Evolutionary conservation across 2,797 vertebrate genomes (phyloP).

Genomic region (Hippocampus kuda): DNA sequence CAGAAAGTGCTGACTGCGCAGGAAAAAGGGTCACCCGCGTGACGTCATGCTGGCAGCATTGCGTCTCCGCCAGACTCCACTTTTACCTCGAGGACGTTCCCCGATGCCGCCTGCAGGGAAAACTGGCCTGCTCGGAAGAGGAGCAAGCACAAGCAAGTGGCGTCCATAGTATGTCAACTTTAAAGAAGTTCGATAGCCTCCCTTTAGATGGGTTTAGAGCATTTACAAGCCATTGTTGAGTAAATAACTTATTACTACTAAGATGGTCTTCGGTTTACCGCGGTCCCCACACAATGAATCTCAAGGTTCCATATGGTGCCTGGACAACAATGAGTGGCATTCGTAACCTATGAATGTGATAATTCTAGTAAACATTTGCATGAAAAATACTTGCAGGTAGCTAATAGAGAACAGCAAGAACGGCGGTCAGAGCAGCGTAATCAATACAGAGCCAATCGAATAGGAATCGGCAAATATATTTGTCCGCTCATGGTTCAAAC

Average conservation of each 20-base stretch:
- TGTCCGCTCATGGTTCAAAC: no score
- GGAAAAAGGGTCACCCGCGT: constrained; percentile 41
- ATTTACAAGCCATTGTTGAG: constrained; percentile 1
- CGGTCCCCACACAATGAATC: neutral
- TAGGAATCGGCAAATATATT: no score
- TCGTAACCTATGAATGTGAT: neutral
- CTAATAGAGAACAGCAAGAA: no score
- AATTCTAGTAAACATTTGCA: neutral
- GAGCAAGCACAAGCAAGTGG: neutral
- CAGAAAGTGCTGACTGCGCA: constrained; percentile 52
- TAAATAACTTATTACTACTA: neutral
- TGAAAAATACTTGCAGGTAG: no score
- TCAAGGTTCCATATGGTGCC: neutral
- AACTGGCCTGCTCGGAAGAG: constrained; percentile 13
- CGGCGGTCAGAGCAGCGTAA: no score
- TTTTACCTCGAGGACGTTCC: constrained; percentile 41
- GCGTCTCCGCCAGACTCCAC: constrained; percentile 41
- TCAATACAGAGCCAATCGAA: no score
- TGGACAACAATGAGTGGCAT: neutral
- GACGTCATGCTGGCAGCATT: constrained; percentile 51
- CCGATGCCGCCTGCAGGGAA: constrained; percentile 22
- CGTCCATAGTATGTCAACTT: neutral
- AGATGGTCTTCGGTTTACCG: neutral
- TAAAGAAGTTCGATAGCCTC: neutral
- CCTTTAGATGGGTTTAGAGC: neutral